Evolutionary conservation across 2,113 vertebrate genomes (phyloP), one percentile per base, ranked within the genome.

Genomic region (Spea bombifrons): DNA sequence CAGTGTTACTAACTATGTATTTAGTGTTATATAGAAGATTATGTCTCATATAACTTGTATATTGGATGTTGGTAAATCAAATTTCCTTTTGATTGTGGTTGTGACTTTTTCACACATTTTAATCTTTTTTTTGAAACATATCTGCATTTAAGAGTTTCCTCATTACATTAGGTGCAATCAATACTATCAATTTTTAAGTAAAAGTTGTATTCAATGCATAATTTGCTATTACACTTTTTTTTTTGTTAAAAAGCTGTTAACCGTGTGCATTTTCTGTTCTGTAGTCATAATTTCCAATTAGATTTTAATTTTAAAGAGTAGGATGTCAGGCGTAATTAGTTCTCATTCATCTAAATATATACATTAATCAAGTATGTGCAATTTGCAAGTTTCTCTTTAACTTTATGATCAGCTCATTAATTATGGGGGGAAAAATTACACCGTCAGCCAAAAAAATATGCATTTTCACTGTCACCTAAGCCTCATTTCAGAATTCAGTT

Each of bases 391-490:
- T 76, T 73, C 30, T 46, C 63, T 80, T 80, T 80, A 80, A 73
- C 70, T 55, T 67, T 73, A 67, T 73, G 63, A 73, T 73, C 77
- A 57, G 50, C 63, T 80, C 77, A 73, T 80, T 80, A 80, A 80
- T 73, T 80, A 61, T 80, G 77, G 59, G 43, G 75, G 52, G 44
- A 55, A 64, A 69, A 77, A 61, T n/a, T 63, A 43, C 65, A 74
- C 13, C 67, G 71, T 59, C 45, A 74, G 71, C 64, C n/a, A 66
- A 72, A 73, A 64, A 68, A 80, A 53, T 73, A 5, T 67, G 44
- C 7, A 73, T 55, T 80, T 80, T 44, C 59, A 67, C 66, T 57
- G 71, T 59, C 44, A 53, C 52, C n/a, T 65, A 49, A n/a, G 77
- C 64, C 12, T 80, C 71, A 68, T 74, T 80, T 74, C 6, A 9